Conservation (phyloP, 2,888 invertebrate species). For the Macrophya annulata region DNA sequence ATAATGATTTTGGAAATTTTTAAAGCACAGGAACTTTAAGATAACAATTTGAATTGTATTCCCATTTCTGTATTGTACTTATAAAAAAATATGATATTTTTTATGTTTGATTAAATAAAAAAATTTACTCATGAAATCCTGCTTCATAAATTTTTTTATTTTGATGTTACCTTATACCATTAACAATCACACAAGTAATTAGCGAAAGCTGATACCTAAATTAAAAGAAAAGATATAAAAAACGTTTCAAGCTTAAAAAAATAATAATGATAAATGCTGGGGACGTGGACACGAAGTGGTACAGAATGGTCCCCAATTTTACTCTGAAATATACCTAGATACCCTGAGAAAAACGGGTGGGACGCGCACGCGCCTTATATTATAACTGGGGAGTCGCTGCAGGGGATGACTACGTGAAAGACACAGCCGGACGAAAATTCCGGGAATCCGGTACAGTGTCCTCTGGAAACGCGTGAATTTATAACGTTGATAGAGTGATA, state of each 20-base stretch:
- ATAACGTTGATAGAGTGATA: not conserved
- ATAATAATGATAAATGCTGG: not conserved
- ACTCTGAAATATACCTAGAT: not conserved
- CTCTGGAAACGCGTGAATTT: constrained; percentile 41
- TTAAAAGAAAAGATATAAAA: not conserved
- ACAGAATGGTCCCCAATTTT: constrained; percentile 1
- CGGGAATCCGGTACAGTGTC: constrained; percentile 29
- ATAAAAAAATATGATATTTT: too few relatives aligned
- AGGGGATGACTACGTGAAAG: constrained; percentile 43
- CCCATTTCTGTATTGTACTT: too few relatives aligned
- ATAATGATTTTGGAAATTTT: too few relatives aligned
- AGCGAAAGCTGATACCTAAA: not conserved
- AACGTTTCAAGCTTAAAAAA: not conserved
- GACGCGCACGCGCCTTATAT: constrained; percentile 46
- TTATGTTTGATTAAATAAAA: not conserved
- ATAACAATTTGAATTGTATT: too few relatives aligned
- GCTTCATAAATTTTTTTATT: not conserved
- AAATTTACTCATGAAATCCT: not conserved
- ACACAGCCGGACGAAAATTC: constrained; percentile 28
- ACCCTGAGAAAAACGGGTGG: constrained; percentile 38
- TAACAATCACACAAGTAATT: not conserved
- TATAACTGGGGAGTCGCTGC: not conserved
- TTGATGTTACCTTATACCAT: not conserved
- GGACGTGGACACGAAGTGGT: constrained; percentile 13
- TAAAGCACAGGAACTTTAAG: too few relatives aligned